phyloP scores from a whole-genome alignment of 2,888 invertebrate species.

The Nemapogon koenigi region DNA sequence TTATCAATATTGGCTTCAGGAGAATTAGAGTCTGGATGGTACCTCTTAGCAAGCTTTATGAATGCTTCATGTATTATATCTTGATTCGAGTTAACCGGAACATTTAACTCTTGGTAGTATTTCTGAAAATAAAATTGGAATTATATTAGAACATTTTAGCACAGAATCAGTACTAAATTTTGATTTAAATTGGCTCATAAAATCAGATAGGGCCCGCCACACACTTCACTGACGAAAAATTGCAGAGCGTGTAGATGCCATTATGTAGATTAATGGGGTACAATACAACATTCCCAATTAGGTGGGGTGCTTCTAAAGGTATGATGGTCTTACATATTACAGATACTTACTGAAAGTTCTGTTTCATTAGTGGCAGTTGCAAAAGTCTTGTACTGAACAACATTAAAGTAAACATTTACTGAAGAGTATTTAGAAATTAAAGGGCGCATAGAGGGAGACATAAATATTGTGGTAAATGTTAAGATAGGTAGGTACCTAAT shows the following conservation, averaged over 20 bases:
- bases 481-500: too few species aligned
- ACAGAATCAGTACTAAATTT: not conserved
- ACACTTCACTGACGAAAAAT: too few species aligned
- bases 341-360: constrained; percentile 27
- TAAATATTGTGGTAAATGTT: too few species aligned
- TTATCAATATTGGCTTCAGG: constrained; percentile 73
- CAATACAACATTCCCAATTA: too few species aligned
- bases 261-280: too few species aligned
- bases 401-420: not conserved
- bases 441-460: too few species aligned
- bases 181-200: too few species aligned
- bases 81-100: constrained; percentile 73
- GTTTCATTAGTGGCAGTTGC: constrained; percentile 15
- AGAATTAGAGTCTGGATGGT: constrained; percentile 84
- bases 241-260: too few species aligned
- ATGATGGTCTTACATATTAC: not conserved
- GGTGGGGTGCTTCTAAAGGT: too few species aligned
- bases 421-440: too few species aligned
- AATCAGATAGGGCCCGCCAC: too few species aligned
- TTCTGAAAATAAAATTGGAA: constrained; percentile 57
- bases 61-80: constrained; percentile 76
- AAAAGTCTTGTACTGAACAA: not conserved
- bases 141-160: not conserved
- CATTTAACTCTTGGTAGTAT: constrained; percentile 71
- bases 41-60: constrained; percentile 77